Base-by-base conservation (phyloP, 1,140 invertebrate species). In the Anthonomus grandis region DNA sequence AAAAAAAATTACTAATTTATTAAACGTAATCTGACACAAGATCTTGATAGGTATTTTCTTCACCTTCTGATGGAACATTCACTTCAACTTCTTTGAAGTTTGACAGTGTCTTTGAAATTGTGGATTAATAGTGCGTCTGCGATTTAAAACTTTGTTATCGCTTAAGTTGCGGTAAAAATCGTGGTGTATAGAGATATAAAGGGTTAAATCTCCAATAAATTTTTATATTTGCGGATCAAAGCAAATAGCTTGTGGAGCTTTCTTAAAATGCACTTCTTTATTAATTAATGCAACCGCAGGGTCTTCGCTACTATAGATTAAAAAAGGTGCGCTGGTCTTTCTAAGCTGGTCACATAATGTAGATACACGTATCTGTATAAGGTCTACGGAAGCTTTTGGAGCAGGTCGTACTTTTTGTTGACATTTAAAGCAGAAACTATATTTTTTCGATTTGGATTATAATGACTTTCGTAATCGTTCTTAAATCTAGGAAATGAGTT, bases 141-240 rank as follows among this genome's bases (percentile, higher is more conserved):
- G 6, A 38, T 38, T 38, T 38, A 8, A 15, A 38, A 13, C 37
- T 38, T 38, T 13, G 17, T 38, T 15, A 38, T 38, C 10, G 37
- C 37, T 38, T 38, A 38, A 15, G 37, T 38, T 38, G 5, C 37
- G 37, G 37, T 38, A 38, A 38, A 38, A 38, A 38, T 38, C 37
- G 37, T 38, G 37, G 5, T 13, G 37, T 8, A 13, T 38, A 13
- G 37, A 38, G 37, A 15, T 13, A 38, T 38, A 38, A 38, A 38
- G 37, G 37, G 37, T 38, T n/a, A 38, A 38, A 38, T 10, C 17
- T 38, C 5, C 37, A 38, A 38, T 38, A 38, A 5, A 38, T 38
- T 38, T 38, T 13, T 38, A 38, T 13, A 38, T 38, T 38, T 38
- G 27, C 27, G 6, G 27, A 31, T 31, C 27, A 31, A 31, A 31